Conservation (phyloP, 2,888 invertebrate genomes). For the Pherbina coryleti region DNA sequence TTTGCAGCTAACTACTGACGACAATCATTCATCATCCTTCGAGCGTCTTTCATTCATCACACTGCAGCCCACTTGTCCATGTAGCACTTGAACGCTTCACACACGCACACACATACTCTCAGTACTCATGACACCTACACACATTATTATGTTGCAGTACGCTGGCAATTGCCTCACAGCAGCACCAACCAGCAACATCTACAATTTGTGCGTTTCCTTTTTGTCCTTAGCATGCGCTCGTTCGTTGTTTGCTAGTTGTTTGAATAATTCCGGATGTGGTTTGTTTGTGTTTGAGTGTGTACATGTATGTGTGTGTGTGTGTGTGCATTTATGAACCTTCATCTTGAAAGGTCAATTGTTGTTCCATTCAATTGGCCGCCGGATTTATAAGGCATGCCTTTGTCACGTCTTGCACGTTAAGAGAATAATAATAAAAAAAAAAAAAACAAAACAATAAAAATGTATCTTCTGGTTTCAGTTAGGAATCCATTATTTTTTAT, state of each 20-base stretch:
- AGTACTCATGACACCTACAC: neutral
- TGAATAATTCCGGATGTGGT: slow-evolving; percentile 12
- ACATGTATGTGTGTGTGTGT: neutral
- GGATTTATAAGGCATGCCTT: neutral
- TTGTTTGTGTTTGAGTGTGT: neutral
- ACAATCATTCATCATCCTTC: slow-evolving; percentile 20
- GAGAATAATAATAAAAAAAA: no score
- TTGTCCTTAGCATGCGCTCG: neutral
- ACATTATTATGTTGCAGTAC: neutral
- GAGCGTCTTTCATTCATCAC: slow-evolving; percentile 1
- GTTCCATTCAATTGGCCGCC: neutral
- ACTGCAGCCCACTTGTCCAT: slow-evolving; percentile 8
- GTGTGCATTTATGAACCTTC: slow-evolving; percentile 15
- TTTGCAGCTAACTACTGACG: slow-evolving; percentile 17
- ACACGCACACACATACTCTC: neutral
- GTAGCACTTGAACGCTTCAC: neutral
- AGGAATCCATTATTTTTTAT: no score
- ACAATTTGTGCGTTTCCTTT: slow-evolving; percentile 1
- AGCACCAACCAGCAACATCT: neutral
- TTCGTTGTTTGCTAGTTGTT: neutral
- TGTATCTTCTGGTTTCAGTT: no score
- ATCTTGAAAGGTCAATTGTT: slow-evolving; percentile 29
- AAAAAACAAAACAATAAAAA: no score
- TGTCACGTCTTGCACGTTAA: neutral
- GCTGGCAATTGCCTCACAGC: neutral